Conservation (phyloP, 2,888 invertebrate genomes). For the Schrankia costaestrigalis region DNA sequence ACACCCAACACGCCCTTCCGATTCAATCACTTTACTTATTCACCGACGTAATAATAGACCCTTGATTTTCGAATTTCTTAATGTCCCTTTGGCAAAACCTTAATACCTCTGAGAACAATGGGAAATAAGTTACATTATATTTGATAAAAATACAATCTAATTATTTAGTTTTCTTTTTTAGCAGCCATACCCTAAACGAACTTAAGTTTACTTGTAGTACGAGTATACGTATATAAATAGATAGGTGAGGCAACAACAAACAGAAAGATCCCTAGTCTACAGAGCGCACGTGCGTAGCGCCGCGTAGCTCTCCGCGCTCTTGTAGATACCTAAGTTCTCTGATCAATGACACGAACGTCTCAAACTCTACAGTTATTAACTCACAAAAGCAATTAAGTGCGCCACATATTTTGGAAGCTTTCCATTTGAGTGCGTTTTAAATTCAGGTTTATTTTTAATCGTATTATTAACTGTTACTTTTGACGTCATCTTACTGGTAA, state of each 20-base stretch:
- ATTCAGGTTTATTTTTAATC: conserved; percentile 59
- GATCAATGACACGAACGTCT: conserved; percentile 29
- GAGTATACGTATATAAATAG: neutral
- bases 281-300: conserved; percentile 41
- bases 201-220: no score
- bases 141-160: no score
- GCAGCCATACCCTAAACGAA: no score
- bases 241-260: neutral
- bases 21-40: conserved; percentile 54
- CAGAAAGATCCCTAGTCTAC: conserved; percentile 13
- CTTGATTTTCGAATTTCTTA: conserved; percentile 2
- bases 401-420: conserved; percentile 44
- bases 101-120: no score
- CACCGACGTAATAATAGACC: conserved; percentile 24
- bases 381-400: conserved; percentile 41
- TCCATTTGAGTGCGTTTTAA: conserved; percentile 46
- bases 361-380: conserved; percentile 27
- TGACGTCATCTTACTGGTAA: conserved; percentile 55
- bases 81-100: no score
- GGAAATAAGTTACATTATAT: no score
- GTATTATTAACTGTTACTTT: conserved; percentile 62
- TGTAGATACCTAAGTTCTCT: conserved; percentile 32
- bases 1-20: conserved; percentile 55
- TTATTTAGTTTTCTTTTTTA: no score
- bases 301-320: conserved; percentile 39